Evolutionary conservation across 2,797 vertebrate genomes (phyloP).

Genomic region (Premnoplex brunnescens): DNA sequence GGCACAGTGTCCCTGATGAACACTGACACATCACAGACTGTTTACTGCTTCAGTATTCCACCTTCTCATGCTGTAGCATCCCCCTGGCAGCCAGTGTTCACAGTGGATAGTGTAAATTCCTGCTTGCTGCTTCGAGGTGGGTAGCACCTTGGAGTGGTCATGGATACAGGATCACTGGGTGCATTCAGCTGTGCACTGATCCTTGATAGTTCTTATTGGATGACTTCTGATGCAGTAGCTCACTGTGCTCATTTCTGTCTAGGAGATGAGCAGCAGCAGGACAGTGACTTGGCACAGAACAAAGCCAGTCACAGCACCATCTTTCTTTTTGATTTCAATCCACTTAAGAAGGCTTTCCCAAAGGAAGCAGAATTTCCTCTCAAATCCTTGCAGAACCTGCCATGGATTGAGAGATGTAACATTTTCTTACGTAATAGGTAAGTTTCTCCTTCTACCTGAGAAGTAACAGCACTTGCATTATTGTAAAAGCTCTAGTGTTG

Average conservation of each 20-base stretch:
- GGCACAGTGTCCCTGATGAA: constrained; percentile 71
- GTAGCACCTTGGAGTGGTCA: background rate
- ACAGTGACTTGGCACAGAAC: background rate
- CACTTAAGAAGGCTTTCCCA: constrained; percentile 42
- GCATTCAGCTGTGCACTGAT: background rate
- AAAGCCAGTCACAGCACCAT: constrained; percentile 12
- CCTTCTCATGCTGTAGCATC: background rate
- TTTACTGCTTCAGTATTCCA: constrained; percentile 67
- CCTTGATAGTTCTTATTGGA: background rate
- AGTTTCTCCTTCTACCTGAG: background rate
- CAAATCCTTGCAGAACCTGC: background rate
- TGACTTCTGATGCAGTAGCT: background rate
- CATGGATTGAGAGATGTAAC: constrained; percentile 67
- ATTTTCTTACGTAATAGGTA: constrained; percentile 65
- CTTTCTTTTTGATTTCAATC: constrained; percentile 70
- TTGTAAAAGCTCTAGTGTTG: background rate
- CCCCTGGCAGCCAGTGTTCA: constrained; percentile 75
- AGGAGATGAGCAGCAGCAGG: constrained; percentile 1
- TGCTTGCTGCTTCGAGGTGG: constrained; percentile 73
- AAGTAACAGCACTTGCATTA: background rate
- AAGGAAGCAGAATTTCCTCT: background rate
- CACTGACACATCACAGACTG: constrained; percentile 6
- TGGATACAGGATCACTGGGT: background rate
- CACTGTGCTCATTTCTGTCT: background rate
- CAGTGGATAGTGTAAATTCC: constrained; percentile 29